Conservation (phyloP, 2,113 vertebrate species). For the Sminthopsis crassicaudata region DNA sequence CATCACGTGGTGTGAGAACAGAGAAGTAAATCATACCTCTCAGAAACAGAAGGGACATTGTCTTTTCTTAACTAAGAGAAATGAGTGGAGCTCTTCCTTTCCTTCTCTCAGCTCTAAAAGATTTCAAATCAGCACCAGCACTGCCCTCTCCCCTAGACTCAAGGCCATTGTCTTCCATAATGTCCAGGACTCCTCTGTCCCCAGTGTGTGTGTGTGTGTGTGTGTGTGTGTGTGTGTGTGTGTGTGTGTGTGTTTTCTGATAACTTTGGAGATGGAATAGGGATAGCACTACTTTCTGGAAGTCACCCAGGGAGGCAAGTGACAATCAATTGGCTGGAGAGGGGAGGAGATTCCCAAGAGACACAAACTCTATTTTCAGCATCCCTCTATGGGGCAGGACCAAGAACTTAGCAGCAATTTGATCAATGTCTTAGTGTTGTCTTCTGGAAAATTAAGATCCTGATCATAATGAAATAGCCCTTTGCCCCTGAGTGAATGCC, state of each 20-base stretch:
- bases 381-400: background rate
- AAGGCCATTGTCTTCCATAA: background rate
- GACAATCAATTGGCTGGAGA: background rate
- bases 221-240: too few species aligned
- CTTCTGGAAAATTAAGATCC: constrained; percentile 3
- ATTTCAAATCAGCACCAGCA: background rate
- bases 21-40: background rate
- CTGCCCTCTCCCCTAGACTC: background rate
- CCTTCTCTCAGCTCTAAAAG: background rate
- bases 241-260: background rate
- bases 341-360: fast-evolving
- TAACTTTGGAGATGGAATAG: fast-evolving
- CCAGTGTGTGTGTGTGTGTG: too few species aligned
- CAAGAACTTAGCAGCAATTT: background rate
- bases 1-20: background rate
- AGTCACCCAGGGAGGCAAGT: background rate
- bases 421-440: background rate
- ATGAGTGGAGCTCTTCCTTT: background rate
- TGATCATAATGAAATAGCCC: background rate
- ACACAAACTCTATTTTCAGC: background rate
- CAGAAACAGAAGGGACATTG: background rate
- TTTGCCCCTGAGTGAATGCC: background rate
- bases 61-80: background rate
- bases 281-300: background rate
- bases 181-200: background rate